A percentile compares a stretch with the other conserved stretches of the same genome.
Conservation (phyloP, 2,888 invertebrate species). For the Arctia plantaginis region DNA sequence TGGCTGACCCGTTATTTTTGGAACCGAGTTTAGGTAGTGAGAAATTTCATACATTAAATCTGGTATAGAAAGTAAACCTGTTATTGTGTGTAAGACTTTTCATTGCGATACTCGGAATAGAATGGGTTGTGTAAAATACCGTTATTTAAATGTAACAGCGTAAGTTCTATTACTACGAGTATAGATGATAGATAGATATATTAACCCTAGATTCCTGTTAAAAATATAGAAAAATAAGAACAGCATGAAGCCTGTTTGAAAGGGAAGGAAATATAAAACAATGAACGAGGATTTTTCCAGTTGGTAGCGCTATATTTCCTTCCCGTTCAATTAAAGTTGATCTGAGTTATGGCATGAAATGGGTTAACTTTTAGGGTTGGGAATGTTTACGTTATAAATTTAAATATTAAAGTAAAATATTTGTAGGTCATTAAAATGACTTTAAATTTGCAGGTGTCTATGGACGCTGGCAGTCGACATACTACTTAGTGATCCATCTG, state of each 20-base stretch:
- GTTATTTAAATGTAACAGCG: neutral
- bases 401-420: neutral
- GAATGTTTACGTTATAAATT: neutral
- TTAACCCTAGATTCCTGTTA: neutral
- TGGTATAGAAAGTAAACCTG: neutral
- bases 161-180: neutral
- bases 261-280: neutral
- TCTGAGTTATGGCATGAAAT: neutral
- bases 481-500: neutral
- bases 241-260: neutral
- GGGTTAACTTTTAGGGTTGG: neutral
- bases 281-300: neutral
- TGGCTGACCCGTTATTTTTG: too few relatives aligned
- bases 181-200: too few relatives aligned
- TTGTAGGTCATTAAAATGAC: neutral
- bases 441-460: neutral
- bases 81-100: neutral
- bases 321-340: neutral
- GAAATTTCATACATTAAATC: neutral
- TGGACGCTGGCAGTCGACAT: neutral
- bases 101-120: neutral
- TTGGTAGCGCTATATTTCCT: slow-evolving; percentile 2
- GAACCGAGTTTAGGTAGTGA: too few relatives aligned
- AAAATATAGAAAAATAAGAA: neutral
- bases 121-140: neutral